phyloP scores from a whole-genome alignment of 2,113 vertebrate genomes.

The Lepus timidus region DNA sequence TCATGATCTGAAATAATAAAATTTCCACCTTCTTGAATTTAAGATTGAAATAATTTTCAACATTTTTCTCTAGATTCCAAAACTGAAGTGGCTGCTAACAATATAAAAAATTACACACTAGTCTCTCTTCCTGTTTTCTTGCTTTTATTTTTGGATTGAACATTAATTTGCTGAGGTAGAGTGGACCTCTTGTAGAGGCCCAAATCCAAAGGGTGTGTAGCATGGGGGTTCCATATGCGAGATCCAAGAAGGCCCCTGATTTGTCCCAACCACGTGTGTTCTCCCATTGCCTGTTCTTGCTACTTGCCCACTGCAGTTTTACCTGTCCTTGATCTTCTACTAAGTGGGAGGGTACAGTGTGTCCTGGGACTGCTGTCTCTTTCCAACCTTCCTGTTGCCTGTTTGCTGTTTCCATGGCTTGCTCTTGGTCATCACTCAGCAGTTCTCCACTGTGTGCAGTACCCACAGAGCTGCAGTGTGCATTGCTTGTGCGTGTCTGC shows the following conservation, averaged over 20 bases:
- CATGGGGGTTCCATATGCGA: no score
- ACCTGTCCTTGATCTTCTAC: not conserved
- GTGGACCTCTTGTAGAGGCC: not conserved
- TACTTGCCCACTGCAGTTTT: not conserved
- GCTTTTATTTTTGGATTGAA: not conserved
- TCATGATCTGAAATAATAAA: no score
- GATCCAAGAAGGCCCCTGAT: not conserved
- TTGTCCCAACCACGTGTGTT: no score
- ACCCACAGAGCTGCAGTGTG: no score
- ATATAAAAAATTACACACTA: not conserved
- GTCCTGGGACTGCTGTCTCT: not conserved
- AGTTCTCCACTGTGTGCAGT: not conserved
- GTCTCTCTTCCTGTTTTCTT: not conserved
- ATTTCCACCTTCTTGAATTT: no score
- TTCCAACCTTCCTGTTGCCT: no score
- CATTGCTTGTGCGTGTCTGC: rapidly evolving
- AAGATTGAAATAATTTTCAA: not conserved
- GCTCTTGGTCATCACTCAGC: not conserved
- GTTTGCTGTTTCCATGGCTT: not conserved
- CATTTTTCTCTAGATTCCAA: not conserved
- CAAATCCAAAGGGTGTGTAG: not conserved
- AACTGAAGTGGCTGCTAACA: not conserved
- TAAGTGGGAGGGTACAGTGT: rapidly evolving
- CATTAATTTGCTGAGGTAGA: not conserved
- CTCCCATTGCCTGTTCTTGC: no score